Base-by-base conservation (phyloP, 2,113 vertebrate species). In the Cacatua alba region DNA sequence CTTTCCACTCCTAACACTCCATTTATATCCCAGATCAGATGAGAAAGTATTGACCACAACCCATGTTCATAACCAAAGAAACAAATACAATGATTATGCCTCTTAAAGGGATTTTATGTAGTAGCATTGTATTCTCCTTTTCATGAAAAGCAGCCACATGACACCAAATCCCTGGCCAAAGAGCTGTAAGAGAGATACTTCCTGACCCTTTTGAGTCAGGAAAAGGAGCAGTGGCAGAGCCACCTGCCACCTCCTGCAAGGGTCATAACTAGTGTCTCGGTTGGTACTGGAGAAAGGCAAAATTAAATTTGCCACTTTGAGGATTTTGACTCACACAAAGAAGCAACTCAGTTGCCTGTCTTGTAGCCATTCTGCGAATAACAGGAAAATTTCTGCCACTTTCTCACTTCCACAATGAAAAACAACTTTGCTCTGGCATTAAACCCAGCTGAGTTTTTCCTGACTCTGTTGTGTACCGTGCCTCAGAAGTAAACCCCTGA, bases 141-240 rank as follows among this genome's bases (percentile, higher is more conserved):
- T 74, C 17, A 10, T 23, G 53, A 53, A 75, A 81, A 51, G 23
- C 10, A 62, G 9, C 9, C 0, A 0, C 39, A 14, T 25, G 16
- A 52, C 13, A 39, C 9, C 49, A 64, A 9, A 60, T 18, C 44
- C 19, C 41, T 41, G 13, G 7, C 4, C 4, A 23, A 2, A 3
- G 21, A 75, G 37, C 15, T 31, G 5, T 44, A 41, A 59, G 53
- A 51, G 24, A 60, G 29, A 74, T 1, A 28, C 13, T 2, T 33
- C 25, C 8, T 1, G 3, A 67, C 23, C 7, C 18, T 55, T 7
- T 35, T 33, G 29, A 10, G 6, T 48, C 8, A 6, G 25, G 17
- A 6, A 70, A 35, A n/a, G 18, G 16, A 87, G 29, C 1, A 0
- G 17, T 46, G 20, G 21, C 33, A 86, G 37, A 69, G 41, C 14